These are phyloP conservation scores for Polymixis lichenea DNA, from an alignment of 2,888 invertebrate genomes.

Conservation along the genomic window DNA sequence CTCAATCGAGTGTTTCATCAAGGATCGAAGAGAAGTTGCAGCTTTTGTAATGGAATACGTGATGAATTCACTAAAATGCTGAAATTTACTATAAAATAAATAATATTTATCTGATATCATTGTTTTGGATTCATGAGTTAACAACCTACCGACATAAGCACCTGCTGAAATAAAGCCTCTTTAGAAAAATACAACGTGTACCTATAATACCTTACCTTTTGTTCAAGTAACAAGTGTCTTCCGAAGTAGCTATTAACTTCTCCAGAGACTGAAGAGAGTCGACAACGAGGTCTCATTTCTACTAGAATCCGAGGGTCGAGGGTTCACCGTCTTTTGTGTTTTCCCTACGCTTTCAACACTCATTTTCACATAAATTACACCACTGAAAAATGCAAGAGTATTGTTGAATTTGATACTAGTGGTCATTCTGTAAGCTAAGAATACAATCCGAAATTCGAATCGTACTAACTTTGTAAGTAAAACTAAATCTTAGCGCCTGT, in stretches of 20 bases:
- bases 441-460: background rate
- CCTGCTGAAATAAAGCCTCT: background rate
- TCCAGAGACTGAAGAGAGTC: constrained; percentile 65
- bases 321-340: constrained; percentile 64
- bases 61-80: background rate
- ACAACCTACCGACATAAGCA: background rate
- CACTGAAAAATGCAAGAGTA: constrained; percentile 53
- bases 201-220: constrained; percentile 56
- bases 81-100: no score
- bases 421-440: background rate
- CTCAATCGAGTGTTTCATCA: background rate
- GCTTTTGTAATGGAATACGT: background rate
- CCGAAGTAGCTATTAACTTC: constrained; percentile 77
- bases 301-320: constrained; percentile 66
- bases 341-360: constrained; percentile 56
- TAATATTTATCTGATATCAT: background rate
- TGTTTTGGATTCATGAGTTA: background rate
- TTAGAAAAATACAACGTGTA: constrained; percentile 34
- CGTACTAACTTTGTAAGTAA: background rate
- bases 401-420: constrained; percentile 26
- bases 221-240: constrained; percentile 72
- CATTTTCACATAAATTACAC: constrained; percentile 67
- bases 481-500: background rate
- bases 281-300: constrained; percentile 64
- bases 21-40: background rate